A percentile compares a stretch with the other conserved stretches of the same genome.
Conservation (phyloP, 1,140 invertebrate species). For the Pararge aegeria region DNA sequence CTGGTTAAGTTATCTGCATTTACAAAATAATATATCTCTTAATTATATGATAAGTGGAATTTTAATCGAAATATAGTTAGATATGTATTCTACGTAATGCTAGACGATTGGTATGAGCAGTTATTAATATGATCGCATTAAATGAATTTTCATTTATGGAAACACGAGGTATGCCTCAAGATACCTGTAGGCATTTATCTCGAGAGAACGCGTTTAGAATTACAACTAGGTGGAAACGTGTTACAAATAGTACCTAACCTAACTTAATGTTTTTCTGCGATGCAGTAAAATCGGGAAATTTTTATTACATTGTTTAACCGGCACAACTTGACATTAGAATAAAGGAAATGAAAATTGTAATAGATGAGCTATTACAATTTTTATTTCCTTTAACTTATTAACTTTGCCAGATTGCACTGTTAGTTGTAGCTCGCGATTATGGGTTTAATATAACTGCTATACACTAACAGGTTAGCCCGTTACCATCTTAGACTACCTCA, state of each 20-base stretch:
- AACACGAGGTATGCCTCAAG: slow-evolving; percentile 26
- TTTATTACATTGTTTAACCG: slow-evolving; percentile 1
- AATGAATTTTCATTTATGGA: slow-evolving; percentile 29
- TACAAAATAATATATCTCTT: too few species aligned
- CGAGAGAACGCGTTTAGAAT: slow-evolving; percentile 20
- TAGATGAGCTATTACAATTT: too few species aligned
- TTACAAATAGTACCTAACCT: slow-evolving; percentile 11
- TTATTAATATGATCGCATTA: slow-evolving; percentile 27
- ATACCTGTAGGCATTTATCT: slow-evolving; percentile 30
- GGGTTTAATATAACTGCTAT: too few species aligned
- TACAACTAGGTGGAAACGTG: slow-evolving; percentile 17
- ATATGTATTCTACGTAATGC: slow-evolving; percentile 3
- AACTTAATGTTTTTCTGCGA: slow-evolving; percentile 4
- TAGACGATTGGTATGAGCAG: slow-evolving; percentile 18
- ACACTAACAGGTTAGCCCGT: too few species aligned
- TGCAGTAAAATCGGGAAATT: slow-evolving; percentile 3
- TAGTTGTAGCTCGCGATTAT: too few species aligned
- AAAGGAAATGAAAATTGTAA: too few species aligned
- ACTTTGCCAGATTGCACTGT: too few species aligned
- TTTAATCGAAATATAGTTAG: background rate
- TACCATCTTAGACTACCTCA: too few species aligned
- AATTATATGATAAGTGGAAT: slow-evolving; percentile 2
- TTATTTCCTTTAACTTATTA: too few species aligned
- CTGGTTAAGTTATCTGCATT: too few species aligned
- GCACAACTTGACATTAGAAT: background rate